Conservation (phyloP, 2,888 invertebrate genomes). For the Hemithea aestivaria region DNA sequence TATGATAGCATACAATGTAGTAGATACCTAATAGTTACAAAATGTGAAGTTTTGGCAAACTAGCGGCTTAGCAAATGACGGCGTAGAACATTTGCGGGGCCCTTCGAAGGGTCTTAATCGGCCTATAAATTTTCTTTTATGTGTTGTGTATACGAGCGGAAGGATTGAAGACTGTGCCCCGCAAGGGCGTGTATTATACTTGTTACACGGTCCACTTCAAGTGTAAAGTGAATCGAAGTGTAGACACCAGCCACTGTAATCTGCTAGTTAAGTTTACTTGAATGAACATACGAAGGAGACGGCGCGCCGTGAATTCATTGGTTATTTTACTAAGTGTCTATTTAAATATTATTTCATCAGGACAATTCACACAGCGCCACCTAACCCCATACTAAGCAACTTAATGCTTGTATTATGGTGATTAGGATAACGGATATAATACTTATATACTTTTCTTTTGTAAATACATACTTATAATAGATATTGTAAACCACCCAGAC, state of each 20-base stretch:
- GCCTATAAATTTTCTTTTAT: slow-evolving; percentile 66
- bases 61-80: slow-evolving; percentile 57
- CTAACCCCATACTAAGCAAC: too few relatives aligned
- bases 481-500: too few relatives aligned
- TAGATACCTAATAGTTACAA: slow-evolving; percentile 27
- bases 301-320: background rate
- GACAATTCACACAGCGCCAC: too few relatives aligned
- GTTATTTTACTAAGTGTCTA: too few relatives aligned
- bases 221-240: slow-evolving; percentile 17
- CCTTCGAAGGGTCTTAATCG: slow-evolving; percentile 62
- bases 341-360: too few relatives aligned
- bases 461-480: too few relatives aligned
- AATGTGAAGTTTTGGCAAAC: slow-evolving; percentile 45
- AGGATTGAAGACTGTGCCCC: slow-evolving; percentile 32
- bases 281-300: slow-evolving; percentile 4
- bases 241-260: slow-evolving; percentile 11
- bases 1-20: slow-evolving; percentile 22
- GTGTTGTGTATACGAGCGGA: slow-evolving; percentile 45
- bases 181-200: slow-evolving; percentile 18
- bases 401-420: too few relatives aligned
- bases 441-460: too few relatives aligned
- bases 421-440: too few relatives aligned
- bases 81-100: slow-evolving; percentile 56
- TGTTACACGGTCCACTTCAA: slow-evolving; percentile 16
- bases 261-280: slow-evolving; percentile 8